Evolutionary conservation across 2,888 invertebrate species (phyloP), one percentile per base, ranked within the genome.

Genomic region (Chydorus sphaericus): DNA sequence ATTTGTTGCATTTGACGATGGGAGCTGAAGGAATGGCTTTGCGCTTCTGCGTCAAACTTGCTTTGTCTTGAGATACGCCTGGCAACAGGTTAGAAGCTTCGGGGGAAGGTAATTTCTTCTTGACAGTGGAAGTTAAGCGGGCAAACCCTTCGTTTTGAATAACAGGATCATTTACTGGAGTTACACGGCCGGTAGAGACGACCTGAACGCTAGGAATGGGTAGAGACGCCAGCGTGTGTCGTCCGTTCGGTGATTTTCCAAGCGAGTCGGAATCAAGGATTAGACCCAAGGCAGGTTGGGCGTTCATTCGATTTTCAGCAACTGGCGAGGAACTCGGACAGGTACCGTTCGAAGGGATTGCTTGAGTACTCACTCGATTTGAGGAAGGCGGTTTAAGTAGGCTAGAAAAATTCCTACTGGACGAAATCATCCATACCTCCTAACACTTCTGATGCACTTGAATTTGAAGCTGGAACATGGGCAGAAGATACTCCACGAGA

Each of bases 1-100:
- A 36, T 20, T 52, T 52, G 23, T 37, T 52, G 51, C 52, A 52
- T 20, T 52, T 52, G 23, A 52, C 37, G n/a, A 20, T 7, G 11
- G 52, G 52, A 11, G 3, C 33, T 8, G 8, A 18, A 7, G 16
- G 16, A 36, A 36, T 20, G 4, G 33, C 2, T 4, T 36, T 18
- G 4, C 14, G 20, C 8, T 20, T 10, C 23, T 36, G 36, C 11
- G 11, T 16, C 10, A 26, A 44, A 44, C 14, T 26, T 14, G 26
- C 10, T 23, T 44, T 44, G 26, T 10, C 20, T 6, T 44, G 16
- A 4, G 23, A 8, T 8, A 16, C 29, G n/a, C 1, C 30, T 3
- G 30, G 10, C 3, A 20, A 30, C 7, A 8, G 20, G 8, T 18
- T 18, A 18, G 44, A 44, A n/a, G 16, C 44, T 10, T 8, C 44